A percentile compares a stretch with the other conserved stretches of the same genome.
phyloP scores from a whole-genome alignment of 2,113 vertebrate species.

The Pogonocichla stellata region DNA sequence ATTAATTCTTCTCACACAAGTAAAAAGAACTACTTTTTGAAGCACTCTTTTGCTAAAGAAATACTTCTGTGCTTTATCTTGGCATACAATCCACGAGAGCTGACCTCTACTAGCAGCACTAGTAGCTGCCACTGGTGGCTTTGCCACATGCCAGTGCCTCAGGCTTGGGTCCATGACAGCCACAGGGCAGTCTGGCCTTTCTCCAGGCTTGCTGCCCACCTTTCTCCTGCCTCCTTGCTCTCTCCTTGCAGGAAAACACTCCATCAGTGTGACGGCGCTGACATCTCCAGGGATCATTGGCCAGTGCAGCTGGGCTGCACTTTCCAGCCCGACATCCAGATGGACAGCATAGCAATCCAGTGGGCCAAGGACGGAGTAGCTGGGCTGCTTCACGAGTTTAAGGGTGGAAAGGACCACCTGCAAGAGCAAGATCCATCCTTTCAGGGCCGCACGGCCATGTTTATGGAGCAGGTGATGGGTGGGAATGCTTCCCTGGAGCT shows the following conservation, averaged over 20 bases:
- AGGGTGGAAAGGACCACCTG: constrained; percentile 57
- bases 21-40: neutral
- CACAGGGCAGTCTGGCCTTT: neutral
- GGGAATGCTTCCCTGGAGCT: constrained; percentile 74
- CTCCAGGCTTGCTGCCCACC: fast-evolving
- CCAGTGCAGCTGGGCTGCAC: constrained; percentile 63
- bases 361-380: constrained; percentile 68
- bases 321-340: constrained; percentile 45
- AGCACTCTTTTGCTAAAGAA: neutral
- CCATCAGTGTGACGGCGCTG: neutral
- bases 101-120: neutral
- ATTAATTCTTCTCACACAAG: neutral
- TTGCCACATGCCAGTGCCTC: fast-evolving
- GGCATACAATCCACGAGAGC: fast-evolving
- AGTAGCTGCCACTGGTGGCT: neutral
- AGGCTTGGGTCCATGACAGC: neutral
- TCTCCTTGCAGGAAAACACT: constrained; percentile 43
- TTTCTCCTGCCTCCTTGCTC: neutral
- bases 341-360: constrained; percentile 55
- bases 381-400: constrained; percentile 66
- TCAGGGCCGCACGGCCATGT: constrained; percentile 50
- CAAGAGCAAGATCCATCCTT: constrained; percentile 40
- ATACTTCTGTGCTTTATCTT: neutral
- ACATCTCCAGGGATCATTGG: constrained; percentile 51
- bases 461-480: constrained; percentile 45